Conservation (phyloP, 2,888 invertebrate genomes). For the Hipparchia semele region DNA sequence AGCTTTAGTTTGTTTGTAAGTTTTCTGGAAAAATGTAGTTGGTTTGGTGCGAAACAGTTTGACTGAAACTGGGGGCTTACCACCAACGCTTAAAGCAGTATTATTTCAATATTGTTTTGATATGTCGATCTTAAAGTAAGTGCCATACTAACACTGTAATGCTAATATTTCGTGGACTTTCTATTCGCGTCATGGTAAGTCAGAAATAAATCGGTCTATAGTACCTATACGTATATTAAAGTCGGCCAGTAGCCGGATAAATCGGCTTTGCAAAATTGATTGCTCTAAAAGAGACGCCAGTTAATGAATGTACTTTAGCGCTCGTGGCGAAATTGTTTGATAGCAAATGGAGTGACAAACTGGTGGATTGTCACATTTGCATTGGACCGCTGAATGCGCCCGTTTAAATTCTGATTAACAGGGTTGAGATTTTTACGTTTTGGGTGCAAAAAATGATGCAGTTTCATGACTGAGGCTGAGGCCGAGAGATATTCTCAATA, state of each 20-base stretch:
- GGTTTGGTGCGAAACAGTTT: too few relatives aligned
- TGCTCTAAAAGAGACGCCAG: constrained; percentile 17
- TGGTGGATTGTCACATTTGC: constrained; percentile 54
- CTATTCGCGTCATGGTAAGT: not conserved
- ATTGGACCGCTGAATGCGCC: constrained; percentile 62
- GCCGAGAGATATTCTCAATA: too few relatives aligned
- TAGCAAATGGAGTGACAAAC: constrained; percentile 61
- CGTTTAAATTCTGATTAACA: constrained; percentile 59
- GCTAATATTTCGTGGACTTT: not conserved
- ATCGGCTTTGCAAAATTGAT: constrained; percentile 13
- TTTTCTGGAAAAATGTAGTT: too few relatives aligned
- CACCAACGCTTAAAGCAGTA: too few relatives aligned
- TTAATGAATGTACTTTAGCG: constrained; percentile 4
- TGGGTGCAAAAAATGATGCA: not conserved
- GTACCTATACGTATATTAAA: not conserved
- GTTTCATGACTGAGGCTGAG: too few relatives aligned
- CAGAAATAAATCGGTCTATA: not conserved
- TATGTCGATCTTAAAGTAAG: too few relatives aligned
- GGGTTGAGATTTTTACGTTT: not conserved
- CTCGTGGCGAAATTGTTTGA: constrained; percentile 51
- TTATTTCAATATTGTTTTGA: too few relatives aligned
- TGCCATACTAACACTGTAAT: too few relatives aligned
- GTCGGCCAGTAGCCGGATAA: constrained; percentile 5
- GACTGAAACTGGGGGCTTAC: too few relatives aligned
- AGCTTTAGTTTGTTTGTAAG: too few relatives aligned